Evolutionary conservation across 2,888 invertebrate species (phyloP), one percentile per base, ranked within the genome.

Genomic region (Slavum lentiscoides): DNA sequence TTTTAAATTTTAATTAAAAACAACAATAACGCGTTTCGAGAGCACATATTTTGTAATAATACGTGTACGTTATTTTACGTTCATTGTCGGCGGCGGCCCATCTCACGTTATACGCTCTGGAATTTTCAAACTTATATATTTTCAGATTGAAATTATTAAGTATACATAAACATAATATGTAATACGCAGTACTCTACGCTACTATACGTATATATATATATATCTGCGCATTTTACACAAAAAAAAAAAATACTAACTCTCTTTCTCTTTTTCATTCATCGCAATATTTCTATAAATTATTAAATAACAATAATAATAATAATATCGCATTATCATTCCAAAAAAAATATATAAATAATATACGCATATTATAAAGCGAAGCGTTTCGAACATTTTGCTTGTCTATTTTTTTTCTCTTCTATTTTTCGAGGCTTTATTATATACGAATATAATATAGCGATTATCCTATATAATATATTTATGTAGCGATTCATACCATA

Each of bases 361-460:
- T 55, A 55, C 55, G 55, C n/a, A 58, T 72, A 58, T 72, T 15
- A 72, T 39, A 61, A 74, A 74, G 74, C 74, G 53, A 74, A 74
- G 74, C 74, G 64, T 74, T 62, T 72, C 17, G 62, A 62, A 74
- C 19, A 68, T 9, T 43, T 69, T 30, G 55, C 61, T 61, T 61
- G 61, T 61, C 61, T 61, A 61, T 55, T 19, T 55, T 55, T 55
- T 55, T 67, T 49, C 7, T 30, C 30, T 30, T 30, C 30, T 30
- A 30, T 30, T 30, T 58, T 9, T 39, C 21, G 39, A 58, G 37
- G 37, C 55, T 37, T 55, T 58, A 13, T 21, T 11, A 59, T 11
- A 59, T n/a, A 58, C 8, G 6, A 7, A n/a, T 58, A 58, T n/a
- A 58, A n/a, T 58, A 11, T 21, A 49, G 43, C 67, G 49, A 43